Evolutionary conservation across 2,888 invertebrate genomes (phyloP).

Genomic region (Hyppa rectilinea): DNA sequence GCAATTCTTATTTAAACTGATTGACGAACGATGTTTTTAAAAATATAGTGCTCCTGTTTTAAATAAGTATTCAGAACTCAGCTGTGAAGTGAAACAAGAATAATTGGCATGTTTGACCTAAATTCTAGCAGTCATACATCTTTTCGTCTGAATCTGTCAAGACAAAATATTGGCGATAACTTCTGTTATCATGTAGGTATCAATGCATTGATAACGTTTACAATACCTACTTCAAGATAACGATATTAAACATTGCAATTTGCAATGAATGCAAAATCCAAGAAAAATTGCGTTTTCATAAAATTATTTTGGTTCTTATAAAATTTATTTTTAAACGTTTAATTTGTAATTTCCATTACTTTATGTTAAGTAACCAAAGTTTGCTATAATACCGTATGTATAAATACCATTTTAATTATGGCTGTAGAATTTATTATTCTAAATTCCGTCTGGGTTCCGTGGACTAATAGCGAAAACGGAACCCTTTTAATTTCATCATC

Average conservation of each 20-base stretch:
- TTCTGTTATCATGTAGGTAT: conserved; percentile 47
- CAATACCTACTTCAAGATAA: conserved; percentile 48
- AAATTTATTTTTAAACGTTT: neutral
- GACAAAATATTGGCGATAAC: conserved; percentile 42
- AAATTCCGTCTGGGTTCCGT: neutral
- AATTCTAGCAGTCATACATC: conserved; percentile 58
- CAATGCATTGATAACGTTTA: conserved; percentile 59
- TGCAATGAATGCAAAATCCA: conserved; percentile 20
- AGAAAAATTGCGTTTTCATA: neutral
- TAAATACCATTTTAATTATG: neutral
- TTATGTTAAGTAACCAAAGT: neutral
- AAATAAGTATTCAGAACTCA: conserved; percentile 7
- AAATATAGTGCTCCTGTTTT: conserved; percentile 9
- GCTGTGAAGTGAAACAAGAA: conserved; percentile 13
- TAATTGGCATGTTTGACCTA: conserved; percentile 41
- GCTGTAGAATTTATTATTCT: neutral
- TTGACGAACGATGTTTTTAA: conserved; percentile 6
- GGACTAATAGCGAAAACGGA: neutral
- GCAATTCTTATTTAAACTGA: conserved; percentile 4
- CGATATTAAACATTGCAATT: conserved; percentile 33
- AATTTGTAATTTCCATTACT: neutral
- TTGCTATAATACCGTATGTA: neutral
- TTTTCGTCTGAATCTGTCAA: conserved; percentile 44
- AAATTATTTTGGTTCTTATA: neutral
- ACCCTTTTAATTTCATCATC: neutral